Base-by-base conservation (phyloP, 2,888 invertebrate genomes). In the Rhopalosiphum nymphaeae region DNA sequence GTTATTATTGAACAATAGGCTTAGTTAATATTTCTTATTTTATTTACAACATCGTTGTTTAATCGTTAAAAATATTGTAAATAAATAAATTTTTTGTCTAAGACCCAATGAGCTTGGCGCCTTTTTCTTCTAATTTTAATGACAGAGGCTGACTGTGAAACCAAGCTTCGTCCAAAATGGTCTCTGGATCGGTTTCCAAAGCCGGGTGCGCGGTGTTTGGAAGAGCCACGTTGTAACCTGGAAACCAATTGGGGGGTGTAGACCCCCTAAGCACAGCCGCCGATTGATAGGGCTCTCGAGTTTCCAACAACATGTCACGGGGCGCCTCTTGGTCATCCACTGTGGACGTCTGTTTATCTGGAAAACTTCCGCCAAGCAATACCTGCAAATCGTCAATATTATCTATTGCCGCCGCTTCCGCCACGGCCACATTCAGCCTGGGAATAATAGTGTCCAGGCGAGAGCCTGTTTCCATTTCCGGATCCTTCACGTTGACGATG, bases 41-140 rank as follows among this genome's bases (percentile, higher is more conserved):
- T 78, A 78, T 78, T 2, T 36, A 78, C 36, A 78, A 36, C 78
- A 36, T 21, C 0, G 7, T 9, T 78, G 9, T 36, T 78, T 36
- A 67, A 67, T 53, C 21, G 21, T 53, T 53, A 53, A 57, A 26
- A 57, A 57, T 2, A 67, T n/a, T n/a, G 67, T 67, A 36, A 36
- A 78, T 7, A 16, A 36, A 36, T 21, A 2, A 36, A 21, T 78
- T 78, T 21, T 78, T 21, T 78, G 78, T 78, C 42, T 92, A 92
- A n/a, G 86, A 61, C 25, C 93, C 93, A 29, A 94, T 94, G 13
- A 94, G 93, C 26, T 94, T 94, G n/a, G 93, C 93, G 36, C 93
- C 86, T 4, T 94, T 94, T 0, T 89, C 85, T 36, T 90, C 93
- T n/a, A 94, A 29, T 29, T 94, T 57, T 26, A 94, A 36, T 13